Base-by-base conservation (phyloP, 2,113 vertebrate species). In the Rutilus rutilus region DNA sequence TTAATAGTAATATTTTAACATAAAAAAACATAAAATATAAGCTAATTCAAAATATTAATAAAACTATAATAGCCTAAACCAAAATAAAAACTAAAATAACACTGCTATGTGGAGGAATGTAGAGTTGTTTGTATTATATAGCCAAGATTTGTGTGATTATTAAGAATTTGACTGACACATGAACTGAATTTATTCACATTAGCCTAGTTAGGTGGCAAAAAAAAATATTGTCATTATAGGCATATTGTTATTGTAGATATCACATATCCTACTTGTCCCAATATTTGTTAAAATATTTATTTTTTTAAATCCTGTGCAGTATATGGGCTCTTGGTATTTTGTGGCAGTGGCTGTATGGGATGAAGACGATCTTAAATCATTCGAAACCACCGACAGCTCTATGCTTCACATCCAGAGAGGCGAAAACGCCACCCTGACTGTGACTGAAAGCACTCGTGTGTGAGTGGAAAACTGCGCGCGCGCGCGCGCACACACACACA, bases 311-410 rank as follows among this genome's bases (percentile, higher is more conserved):
- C 21, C 1, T 27, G 36, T 88, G 21, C 78, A 89, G 85, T 89
- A 89, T 69, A 62, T 87, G 54, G 88, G 88, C 67, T 73, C 65
- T 36, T 89, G 88, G 88, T 36, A 89, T 85, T 89, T 64, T 36
- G 30, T 89, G 75, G 85, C 85, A 85, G 88, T 71, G 11, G 62
- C 85, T 64, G 84, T 78, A 23, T 87, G 71, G 85, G 39, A 89
- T 47, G 30, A 78, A 73, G 71, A 78, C 6, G 62, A 57, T 52
- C 80, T 89, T 45, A 84, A 15, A 47, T 0, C 14, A 4, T 78
- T 45, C n/a, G 21, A 74, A 10, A 0, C 1, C 23, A 14, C 84
- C 60, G 88, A 89, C 79, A 87, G 33, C 36, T 69, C 78, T 25
- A 3, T 82, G 1, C 30, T 77, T 42, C 33, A 86, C 54, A 79